Conservation (phyloP, 2,113 vertebrate species). For the Ceuthmochares aereus region DNA sequence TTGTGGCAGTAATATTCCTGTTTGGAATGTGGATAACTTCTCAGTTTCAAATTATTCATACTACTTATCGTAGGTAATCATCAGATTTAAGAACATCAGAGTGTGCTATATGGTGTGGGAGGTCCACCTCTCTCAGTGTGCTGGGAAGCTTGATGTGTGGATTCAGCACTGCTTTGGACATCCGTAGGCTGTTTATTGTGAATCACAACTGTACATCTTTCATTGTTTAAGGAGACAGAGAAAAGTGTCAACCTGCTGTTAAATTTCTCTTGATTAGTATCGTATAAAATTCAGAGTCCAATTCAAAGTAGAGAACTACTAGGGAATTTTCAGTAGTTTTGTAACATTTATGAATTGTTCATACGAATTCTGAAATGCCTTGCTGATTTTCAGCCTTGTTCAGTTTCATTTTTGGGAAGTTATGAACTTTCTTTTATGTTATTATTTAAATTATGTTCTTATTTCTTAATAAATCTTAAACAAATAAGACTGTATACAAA, state of each 20-base stretch:
- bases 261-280: background rate
- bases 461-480: background rate
- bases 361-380: background rate
- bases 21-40: background rate
- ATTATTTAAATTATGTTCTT: background rate
- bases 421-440: background rate
- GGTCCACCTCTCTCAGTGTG: background rate
- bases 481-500: background rate
- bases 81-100: background rate
- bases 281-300: background rate
- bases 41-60: background rate
- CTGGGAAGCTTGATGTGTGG: background rate
- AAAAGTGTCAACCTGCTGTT: background rate
- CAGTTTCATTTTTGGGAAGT: background rate
- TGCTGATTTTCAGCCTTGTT: background rate
- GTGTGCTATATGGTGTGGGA: background rate
- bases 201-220: background rate
- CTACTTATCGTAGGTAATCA: background rate
- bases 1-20: background rate
- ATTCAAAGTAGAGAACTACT: background rate
- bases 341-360: background rate
- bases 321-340: background rate
- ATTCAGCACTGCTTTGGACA: background rate
- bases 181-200: background rate
- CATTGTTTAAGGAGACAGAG: background rate